Base-by-base conservation (phyloP, 2,113 vertebrate species). In the Pipra filicauda region DNA sequence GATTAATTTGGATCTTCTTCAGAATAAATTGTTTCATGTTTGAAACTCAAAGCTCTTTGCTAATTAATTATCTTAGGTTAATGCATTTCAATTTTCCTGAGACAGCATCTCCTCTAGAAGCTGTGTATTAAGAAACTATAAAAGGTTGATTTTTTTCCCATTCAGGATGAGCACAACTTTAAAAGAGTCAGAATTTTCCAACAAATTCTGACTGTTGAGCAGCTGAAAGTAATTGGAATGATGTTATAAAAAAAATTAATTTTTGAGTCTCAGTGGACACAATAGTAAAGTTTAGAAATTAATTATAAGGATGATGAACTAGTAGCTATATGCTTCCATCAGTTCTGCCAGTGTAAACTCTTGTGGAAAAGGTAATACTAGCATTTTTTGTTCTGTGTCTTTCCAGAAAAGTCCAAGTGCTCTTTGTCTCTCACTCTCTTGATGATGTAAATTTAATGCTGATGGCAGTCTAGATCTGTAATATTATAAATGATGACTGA, bases 1-100 rank as follows among this genome's bases (percentile, higher is more conserved):
- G 59, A 85, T 89, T 91, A 79, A 90, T 83, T 88, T 93, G 74
- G 35, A 86, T 64, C 12, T 30, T 83, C 91, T 77, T 64, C 57
- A 80, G 61, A 88, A 67, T 35, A 91, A 80, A 73, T 88, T 58
- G 35, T 66, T 90, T 71, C 62, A 71, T 64, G 27, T 78, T 77
- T 74, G 79, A 91, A 93, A 85, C 65, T 73, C 39, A 94, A 79
- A 73, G 72, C n/a, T 94, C 65, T 83, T 94, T 80, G 30, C 70
- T 67, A 59, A 23, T 70, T 94, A 67, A 83, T 91, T 96, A 44
- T 66, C 37, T 74, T 51, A 70, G 59, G 15, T 15, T 51, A 89
- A 83, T 52, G 52, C 51, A 64, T 83, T 91, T 91, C n/a, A 89
- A 75, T 88, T 70, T 58, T 91, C 64, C 62, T 72, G 41, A 91